Evolutionary conservation across 2,797 vertebrate species (phyloP), one percentile per base, ranked within the genome.

Genomic region (Muscicapa comitata): DNA sequence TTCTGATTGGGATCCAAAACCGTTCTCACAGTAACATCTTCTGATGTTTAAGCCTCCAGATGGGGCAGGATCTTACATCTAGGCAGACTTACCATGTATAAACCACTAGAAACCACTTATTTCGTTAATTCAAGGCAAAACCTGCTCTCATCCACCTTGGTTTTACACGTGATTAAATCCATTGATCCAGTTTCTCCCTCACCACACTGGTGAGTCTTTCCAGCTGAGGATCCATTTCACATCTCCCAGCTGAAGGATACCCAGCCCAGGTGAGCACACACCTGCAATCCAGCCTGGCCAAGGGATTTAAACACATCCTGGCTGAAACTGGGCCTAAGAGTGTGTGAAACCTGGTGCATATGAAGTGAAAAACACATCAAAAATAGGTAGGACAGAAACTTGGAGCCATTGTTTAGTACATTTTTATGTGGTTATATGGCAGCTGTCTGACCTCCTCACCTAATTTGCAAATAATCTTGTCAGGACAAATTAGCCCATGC

Each of bases 391-490:
- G n/a, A 28, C 35, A 43, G 61, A 73, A 86, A 85, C 59, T 68
- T 47, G 78, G 57, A 95, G 74, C 63, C 37, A 40, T 23, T 40
- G 67, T 71, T 87, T 53, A 16, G 81, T 80, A 13, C n/a, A 6
- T 81, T 93, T 94, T 65, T 74, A 24, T 92, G 68, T 57, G 50
- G 57, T 92, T 95, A 18, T 57, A 83, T 80, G 67, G 81, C 81
- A 86, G 84, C 89, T 67, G 45, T 89, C 86, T 95, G 94, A 96
- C 95, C 95, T 95, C 77, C 93, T 94, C 94, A 95, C 94, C 93
- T 92, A 92, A 95, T 95, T 95, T 93, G 93, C 90, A 94, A 95
- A 88, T 88, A 92, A 94, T 95, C 86, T 95, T 95, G 93, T 94
- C 90, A 93, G 77, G 77, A 92, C 92, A 88, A 97, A 95, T 96